phyloP scores from a whole-genome alignment of 2,888 invertebrate genomes.

The Piscicola geometra region DNA sequence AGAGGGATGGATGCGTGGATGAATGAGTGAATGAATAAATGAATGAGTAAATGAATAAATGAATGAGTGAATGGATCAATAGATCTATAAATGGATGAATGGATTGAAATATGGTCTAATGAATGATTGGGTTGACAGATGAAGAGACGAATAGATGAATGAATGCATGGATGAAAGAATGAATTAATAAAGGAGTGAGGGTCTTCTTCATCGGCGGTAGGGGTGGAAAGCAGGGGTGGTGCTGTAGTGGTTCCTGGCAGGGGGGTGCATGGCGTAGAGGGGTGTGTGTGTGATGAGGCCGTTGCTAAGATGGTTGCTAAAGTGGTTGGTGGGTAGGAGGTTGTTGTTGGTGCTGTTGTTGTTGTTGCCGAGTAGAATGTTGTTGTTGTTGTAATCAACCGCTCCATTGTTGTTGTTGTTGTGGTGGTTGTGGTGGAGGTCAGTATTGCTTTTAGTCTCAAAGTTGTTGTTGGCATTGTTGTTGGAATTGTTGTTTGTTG shows the following conservation, averaged over 20 bases:
- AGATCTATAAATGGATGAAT: background rate
- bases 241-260: constrained; percentile 4
- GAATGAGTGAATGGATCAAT: background rate
- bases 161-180: background rate
- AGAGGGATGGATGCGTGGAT: background rate
- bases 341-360: background rate
- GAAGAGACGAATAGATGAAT: background rate
- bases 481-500: too few species aligned
- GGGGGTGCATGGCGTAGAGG: background rate
- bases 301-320: background rate
- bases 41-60: background rate
- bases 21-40: constrained; percentile 10
- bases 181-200: background rate
- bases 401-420: background rate
- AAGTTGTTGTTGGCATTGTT: background rate
- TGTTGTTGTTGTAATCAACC: background rate
- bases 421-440: background rate
- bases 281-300: background rate
- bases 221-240: constrained; percentile 3
- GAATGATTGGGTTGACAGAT: background rate
- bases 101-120: background rate
- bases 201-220: background rate
- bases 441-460: background rate
- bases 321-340: background rate
- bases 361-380: background rate